Conservation (phyloP, 2,113 vertebrate genomes). For the Bos taurus region ARS-UCD2.0 NC_037346.1:47322001-47322500, state of each 20-base stretch:
- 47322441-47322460: neutral
- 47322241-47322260: constrained; percentile 43
- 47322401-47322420: neutral
- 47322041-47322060: neutral
- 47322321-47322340: constrained; percentile 56
- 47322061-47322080: neutral
- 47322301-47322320: constrained; percentile 50
- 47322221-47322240: constrained; percentile 53
- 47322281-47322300: constrained; percentile 18
- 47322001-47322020: neutral
- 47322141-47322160: neutral
- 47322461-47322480: neutral
- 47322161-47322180: neutral
- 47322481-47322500: neutral
- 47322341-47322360: constrained; percentile 49
- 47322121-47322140: neutral
- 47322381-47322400: constrained; percentile 15
- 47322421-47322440: neutral
- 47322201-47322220: constrained; percentile 22
- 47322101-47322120: neutral
- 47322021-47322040: neutral
- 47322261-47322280: neutral
- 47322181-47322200: neutral
- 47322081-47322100: neutral
- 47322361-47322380: constrained; percentile 54